Percentiles rank a stretch among this genome's conserved stretches.
These are phyloP conservation scores for Dasypolia templi DNA, from an alignment of 2,888 invertebrate genomes.

Conservation along the genomic window DNA sequence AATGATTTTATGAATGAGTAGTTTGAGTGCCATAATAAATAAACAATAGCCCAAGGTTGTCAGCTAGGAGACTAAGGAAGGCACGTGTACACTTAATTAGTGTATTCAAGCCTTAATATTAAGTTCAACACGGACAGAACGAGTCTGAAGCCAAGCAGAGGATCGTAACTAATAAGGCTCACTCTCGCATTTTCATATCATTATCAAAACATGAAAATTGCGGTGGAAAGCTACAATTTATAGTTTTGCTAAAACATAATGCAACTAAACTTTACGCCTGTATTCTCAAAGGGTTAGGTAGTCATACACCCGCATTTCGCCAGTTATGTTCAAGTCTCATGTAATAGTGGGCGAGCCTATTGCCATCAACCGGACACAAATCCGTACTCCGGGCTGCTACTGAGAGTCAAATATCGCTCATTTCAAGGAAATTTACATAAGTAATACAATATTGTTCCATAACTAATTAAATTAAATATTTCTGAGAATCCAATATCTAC, in stretches of 20 bases:
- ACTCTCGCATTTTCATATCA: background rate
- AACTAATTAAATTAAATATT: background rate
- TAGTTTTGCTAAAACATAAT: background rate
- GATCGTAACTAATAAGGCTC: background rate
- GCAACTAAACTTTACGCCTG: too few species aligned
- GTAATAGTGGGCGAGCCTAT: too few species aligned
- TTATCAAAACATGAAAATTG: background rate
- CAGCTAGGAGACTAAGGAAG: too few species aligned
- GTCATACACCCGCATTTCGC: too few species aligned
- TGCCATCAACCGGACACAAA: too few species aligned
- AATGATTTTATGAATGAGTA: too few species aligned
- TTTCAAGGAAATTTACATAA: background rate
- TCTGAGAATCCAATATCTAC: background rate
- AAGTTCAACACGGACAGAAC: background rate
- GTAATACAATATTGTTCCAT: background rate
- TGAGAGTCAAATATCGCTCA: background rate
- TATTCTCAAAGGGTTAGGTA: too few species aligned
- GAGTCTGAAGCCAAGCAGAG: background rate
- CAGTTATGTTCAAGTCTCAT: too few species aligned
- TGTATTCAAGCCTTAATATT: background rate
- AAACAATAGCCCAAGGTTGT: too few species aligned
- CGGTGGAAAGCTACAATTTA: too few species aligned
- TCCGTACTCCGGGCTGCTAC: too few species aligned
- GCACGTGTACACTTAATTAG: conserved; percentile 1
- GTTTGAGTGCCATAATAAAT: too few species aligned